phyloP scores from a whole-genome alignment of 2,888 invertebrate genomes.

The Acanthosepion pharaonis region DNA sequence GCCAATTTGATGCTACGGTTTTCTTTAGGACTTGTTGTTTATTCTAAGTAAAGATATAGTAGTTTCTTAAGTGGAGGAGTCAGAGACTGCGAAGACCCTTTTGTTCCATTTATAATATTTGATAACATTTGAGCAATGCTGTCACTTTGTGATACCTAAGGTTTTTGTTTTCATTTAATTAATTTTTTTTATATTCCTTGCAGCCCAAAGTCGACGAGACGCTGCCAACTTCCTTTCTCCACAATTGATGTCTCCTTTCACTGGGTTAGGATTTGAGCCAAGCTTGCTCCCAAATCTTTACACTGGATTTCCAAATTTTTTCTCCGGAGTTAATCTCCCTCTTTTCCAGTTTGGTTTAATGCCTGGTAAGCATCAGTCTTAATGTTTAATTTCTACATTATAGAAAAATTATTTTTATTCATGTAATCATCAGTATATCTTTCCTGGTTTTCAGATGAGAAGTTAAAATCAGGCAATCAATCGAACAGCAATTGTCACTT shows the following conservation, averaged over 20 bases:
- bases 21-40: neutral
- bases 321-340: conserved; percentile 73
- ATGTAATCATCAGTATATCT: neutral
- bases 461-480: conserved; percentile 35
- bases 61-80: neutral
- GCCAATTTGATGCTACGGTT: neutral
- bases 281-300: conserved; percentile 75
- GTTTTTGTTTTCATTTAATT: neutral
- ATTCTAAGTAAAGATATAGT: neutral
- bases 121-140: too few species aligned
- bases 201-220: conserved; percentile 44
- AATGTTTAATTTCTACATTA: neutral
- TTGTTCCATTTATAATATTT: neutral
- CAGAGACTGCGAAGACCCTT: neutral
- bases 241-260: conserved; percentile 67
- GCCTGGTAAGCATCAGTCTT: conserved; percentile 64
- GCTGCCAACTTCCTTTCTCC: conserved; percentile 48
- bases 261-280: conserved; percentile 67
- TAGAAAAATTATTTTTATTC: neutral
- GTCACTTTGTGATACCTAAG: too few species aligned
- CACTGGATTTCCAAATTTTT: conserved; percentile 74
- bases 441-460: conserved; percentile 36
- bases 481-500: conserved; percentile 35
- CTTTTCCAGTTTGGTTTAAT: conserved; percentile 78
- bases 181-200: neutral